Base-by-base conservation (phyloP, 2,888 invertebrate species). In the Itoplectis maculator region DNA sequence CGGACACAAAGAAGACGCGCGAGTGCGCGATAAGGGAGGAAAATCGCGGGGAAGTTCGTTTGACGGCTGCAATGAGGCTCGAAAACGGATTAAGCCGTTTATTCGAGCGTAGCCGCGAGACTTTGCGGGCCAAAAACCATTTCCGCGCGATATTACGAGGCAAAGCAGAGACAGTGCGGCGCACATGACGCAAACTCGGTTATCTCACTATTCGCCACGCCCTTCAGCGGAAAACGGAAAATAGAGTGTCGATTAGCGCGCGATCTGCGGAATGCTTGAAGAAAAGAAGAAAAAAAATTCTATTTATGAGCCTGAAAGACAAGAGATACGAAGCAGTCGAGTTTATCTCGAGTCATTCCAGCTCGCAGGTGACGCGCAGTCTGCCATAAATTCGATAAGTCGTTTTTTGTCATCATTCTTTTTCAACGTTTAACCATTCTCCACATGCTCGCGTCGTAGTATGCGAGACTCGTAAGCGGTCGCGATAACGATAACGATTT, bases 361-460 rank as follows among this genome's bases (percentile, higher is more conserved):
- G 54, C 72, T 75, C 66, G 81, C 78, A 85, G 90, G 90, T 91
- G 91, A 91, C 91, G 88, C 79, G 89, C 91, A 88, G 91, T 91
- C 90, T 91, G 87, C 86, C 86, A 86, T 90, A 90, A 90, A 91
- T 89, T 82, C 88, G 90, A 91, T 90, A 90, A 90, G 86, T 83
- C 40, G 65, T 82, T 65, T 40, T 68, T 69, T 59, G 40, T 61
- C 20, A 49, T 47, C 29, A 40, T 47, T 73, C 18, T 79, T 47
- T 65, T 75, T 61, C 63, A 63, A 42, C 65, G 65, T 18, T 74
- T 13, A 65, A 51, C 49, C 42, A 40, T 54, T 20, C 29, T 56
- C n/a, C 11, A 29, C 54, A 47, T 5, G 51, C 23, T 37, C 70
- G 18, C 15, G 13, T 37, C 70, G 18, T 15, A 9, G 4, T n/a